Base-by-base conservation (phyloP, 2,113 vertebrate genomes). In the Gorsachius goisagi region DNA sequence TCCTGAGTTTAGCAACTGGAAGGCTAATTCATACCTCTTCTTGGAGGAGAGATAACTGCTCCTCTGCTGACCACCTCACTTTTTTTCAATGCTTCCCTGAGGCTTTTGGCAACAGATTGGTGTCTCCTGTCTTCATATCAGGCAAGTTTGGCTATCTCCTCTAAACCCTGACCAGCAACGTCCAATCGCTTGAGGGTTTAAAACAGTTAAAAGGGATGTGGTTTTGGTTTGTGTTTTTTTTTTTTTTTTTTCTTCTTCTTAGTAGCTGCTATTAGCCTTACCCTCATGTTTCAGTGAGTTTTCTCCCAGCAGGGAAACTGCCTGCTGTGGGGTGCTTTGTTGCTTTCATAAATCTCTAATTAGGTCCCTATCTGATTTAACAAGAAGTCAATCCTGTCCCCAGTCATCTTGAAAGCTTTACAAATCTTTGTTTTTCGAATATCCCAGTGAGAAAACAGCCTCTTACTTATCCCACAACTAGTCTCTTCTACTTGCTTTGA, bases 361-460 rank as follows among this genome's bases (percentile, higher is more conserved):
- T 97, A 98, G 93, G 88, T 93, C 95, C 88, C 93, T 97, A 88
- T 95, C 95, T 97, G 97, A 97, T 96, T 97, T 98, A 97, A 97
- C 93, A 97, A 97, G 96, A 96, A 79, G 78, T 90, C 89, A 75
- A 32, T 47, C 82, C 83, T 78, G 66, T 96, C 92, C 93, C 79
- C 24, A 62, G 86, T 88, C 80, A 91, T 97, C 94, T 94, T 86
- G 68, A 96, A 98, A 93, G 90, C 91, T 96, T 97, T 92, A 94
- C 92, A 97, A 96, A 98, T 93, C 95, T 97, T 95, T 95, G 93
- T 85, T 96, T 97, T 94, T 91, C 97, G 96, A 97, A 96, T 91
- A 95, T 95, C 77, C 49, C 90, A 88, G 94, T 86, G 95, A 96
- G 95, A 82, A 95, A 94, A 81, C 63, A 58, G 81, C 59, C 55